phyloP scores from a whole-genome alignment of 2,888 invertebrate species.

The Sinopyrophorus schimmeli region DNA sequence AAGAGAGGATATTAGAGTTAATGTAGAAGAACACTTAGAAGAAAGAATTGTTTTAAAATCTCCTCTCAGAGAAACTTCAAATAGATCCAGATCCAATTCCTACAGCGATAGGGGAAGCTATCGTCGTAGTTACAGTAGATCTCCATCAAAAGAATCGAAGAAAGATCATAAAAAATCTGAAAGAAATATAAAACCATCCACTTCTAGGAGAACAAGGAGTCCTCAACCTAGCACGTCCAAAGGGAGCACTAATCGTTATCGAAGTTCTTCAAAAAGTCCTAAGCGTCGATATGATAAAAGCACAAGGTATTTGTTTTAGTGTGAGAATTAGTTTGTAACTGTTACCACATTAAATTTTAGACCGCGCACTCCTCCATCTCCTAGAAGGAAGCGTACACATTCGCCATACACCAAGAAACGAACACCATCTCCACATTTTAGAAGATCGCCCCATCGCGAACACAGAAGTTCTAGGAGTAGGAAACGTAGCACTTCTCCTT shows the following conservation, averaged over 20 bases:
- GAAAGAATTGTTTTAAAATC: conserved; percentile 23
- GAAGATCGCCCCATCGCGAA: conserved; percentile 11
- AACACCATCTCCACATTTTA: conserved; percentile 15
- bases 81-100: conserved; percentile 2
- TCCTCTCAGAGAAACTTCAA: conserved; percentile 3
- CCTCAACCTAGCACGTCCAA: too few species aligned
- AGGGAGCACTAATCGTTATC: too few species aligned
- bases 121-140: conserved; percentile 10
- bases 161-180: background rate
- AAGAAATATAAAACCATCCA: background rate
- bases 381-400: conserved; percentile 10
- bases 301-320: too few species aligned
- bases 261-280: too few species aligned
- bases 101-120: conserved; percentile 7
- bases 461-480: background rate
- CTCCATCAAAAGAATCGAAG: conserved; percentile 12
- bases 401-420: conserved; percentile 15
- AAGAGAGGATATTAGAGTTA: conserved; percentile 22
- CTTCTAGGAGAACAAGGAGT: too few species aligned
- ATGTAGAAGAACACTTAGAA: conserved; percentile 22
- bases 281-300: too few species aligned
- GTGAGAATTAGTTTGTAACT: background rate
- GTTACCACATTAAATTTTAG: too few species aligned
- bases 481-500: conserved; percentile 16
- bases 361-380: conserved; percentile 12